A percentile compares a stretch with the other conserved stretches of the same genome.
phyloP scores from a whole-genome alignment of 2,113 vertebrate species.

The Sebastes fasciatus region DNA sequence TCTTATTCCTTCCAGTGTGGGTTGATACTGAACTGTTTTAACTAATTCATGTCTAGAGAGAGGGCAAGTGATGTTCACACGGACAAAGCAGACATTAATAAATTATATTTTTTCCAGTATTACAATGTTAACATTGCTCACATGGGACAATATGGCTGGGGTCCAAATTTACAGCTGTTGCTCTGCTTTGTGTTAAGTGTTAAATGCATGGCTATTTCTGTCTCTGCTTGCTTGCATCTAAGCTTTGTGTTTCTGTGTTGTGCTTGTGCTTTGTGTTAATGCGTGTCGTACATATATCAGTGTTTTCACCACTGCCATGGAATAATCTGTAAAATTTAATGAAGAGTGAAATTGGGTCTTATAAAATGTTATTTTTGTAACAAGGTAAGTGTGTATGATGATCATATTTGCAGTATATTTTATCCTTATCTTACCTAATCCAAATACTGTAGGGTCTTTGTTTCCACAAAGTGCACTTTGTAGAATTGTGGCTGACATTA shows the following conservation, averaged over 20 bases:
- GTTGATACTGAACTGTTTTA: background rate
- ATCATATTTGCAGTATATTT: constrained; percentile 13
- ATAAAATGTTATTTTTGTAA: constrained; percentile 17
- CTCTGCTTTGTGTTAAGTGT: constrained; percentile 46
- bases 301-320: constrained; percentile 47
- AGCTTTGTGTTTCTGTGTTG: constrained; percentile 53
- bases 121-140: constrained; percentile 52
- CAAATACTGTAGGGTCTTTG: background rate
- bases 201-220: constrained; percentile 68
- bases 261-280: constrained; percentile 46
- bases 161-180: constrained; percentile 43
- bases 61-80: background rate
- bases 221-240: constrained; percentile 38
- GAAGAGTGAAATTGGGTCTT: constrained; percentile 20
- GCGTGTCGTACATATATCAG: constrained; percentile 30
- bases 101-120: background rate
- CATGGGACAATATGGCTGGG: constrained; percentile 77
- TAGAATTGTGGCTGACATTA: constrained; percentile 24
- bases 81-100: constrained; percentile 6
- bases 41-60: constrained; percentile 20
- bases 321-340: constrained; percentile 7
- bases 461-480: constrained; percentile 33
- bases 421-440: constrained; percentile 12
- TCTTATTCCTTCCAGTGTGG: constrained; percentile 18
- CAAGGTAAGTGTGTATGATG: constrained; percentile 66